A percentile compares a stretch with the other conserved stretches of the same genome.
Evolutionary conservation across 2,113 vertebrate genomes (phyloP).

Genomic region (Austrofundulus limnaeus): DNA sequence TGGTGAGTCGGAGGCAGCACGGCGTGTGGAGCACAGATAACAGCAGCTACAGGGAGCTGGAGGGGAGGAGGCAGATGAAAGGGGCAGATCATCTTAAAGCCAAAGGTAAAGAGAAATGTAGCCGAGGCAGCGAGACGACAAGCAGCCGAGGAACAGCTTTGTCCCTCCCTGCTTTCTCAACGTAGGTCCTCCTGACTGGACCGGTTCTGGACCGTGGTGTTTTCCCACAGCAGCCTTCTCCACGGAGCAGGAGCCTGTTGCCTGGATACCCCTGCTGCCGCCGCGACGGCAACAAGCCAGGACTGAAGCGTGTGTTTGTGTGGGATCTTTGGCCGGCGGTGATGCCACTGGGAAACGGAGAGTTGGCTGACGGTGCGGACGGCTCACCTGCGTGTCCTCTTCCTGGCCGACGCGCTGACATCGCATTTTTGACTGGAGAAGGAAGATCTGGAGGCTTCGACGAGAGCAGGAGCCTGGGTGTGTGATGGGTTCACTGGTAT

Average conservation of each 20-base stretch:
- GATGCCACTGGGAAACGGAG: constrained; percentile 45
- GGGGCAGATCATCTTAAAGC: constrained; percentile 38
- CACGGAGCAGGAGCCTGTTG: constrained; percentile 66
- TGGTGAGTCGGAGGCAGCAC: constrained; percentile 10
- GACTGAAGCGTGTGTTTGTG: constrained; percentile 9
- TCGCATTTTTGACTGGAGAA: constrained; percentile 35
- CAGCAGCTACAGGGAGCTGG: constrained; percentile 8
- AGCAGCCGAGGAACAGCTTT: not conserved
- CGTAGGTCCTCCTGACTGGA: constrained; percentile 5
- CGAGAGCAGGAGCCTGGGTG: constrained; percentile 6
- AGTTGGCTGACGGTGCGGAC: constrained; percentile 35
- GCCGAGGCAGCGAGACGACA: not conserved
- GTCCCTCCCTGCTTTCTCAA: not conserved
- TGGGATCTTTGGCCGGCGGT: constrained; percentile 18
- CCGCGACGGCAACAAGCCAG: constrained; percentile 35
- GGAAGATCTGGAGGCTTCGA: too few relatives aligned
- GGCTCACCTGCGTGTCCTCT: not conserved
- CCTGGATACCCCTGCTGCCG: constrained; percentile 67
- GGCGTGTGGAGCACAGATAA: constrained; percentile 26
- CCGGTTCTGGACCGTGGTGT: constrained; percentile 2
- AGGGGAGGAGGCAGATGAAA: constrained; percentile 19
- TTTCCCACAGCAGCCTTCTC: constrained; percentile 33
- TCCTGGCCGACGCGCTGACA: constrained; percentile 21
- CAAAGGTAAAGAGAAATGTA: constrained; percentile 30
- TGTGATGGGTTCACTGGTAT: not conserved